Conservation (phyloP, 2,888 invertebrate species). For the Spilarctia lutea region DNA sequence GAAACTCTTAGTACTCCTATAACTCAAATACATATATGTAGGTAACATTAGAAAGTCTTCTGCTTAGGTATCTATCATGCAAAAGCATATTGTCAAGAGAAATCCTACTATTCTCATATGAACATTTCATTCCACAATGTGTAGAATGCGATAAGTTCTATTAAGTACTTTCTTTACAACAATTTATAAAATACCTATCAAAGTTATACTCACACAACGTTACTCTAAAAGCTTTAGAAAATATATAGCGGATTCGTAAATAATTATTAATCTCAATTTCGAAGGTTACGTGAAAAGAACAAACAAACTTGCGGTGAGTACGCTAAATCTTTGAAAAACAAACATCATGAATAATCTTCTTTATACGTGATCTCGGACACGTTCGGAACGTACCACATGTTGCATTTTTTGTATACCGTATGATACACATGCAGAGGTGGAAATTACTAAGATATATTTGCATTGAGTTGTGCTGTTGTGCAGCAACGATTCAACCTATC, state of each 20-base stretch:
- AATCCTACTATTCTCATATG: neutral
- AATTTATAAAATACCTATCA: neutral
- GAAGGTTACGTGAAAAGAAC: conserved; percentile 37
- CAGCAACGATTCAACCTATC: neutral
- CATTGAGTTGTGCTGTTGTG: neutral
- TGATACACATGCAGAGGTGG: neutral
- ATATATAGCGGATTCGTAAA: conserved; percentile 22
- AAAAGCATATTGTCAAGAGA: neutral
- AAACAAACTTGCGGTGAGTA: conserved; percentile 31
- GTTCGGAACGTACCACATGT: conserved; percentile 5
- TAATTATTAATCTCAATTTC: conserved; percentile 25
- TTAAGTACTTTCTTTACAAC: neutral
- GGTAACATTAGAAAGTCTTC: too few relatives aligned
- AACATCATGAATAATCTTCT: conserved; percentile 47
- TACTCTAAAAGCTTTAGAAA: conserved; percentile 14
- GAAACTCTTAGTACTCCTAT: too few relatives aligned
- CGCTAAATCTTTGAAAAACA: conserved; percentile 41
- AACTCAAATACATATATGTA: too few relatives aligned
- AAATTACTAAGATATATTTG: neutral
- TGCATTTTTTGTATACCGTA: neutral
- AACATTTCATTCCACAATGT: neutral
- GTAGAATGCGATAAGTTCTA: neutral
- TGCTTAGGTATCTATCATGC: neutral
- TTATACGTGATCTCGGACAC: conserved; percentile 47
- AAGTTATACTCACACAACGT: conserved; percentile 3